Base-by-base conservation (phyloP, 2,113 vertebrate genomes). In the Calonectris borealis region DNA sequence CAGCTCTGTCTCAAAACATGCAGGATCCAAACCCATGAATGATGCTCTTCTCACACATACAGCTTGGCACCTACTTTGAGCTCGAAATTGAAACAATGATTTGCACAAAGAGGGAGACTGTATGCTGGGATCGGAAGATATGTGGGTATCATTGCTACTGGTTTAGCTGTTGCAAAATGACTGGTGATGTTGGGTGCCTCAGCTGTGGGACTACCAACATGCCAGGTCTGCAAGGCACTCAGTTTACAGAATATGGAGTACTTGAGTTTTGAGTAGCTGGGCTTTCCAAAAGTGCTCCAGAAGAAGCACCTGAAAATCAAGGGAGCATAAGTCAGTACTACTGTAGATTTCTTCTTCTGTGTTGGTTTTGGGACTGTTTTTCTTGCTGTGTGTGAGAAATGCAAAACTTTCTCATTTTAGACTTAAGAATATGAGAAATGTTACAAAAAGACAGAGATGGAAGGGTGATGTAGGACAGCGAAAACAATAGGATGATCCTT, bases 111-210 rank as follows among this genome's bases (percentile, higher is more conserved):
- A 65, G 16, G 31, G 12, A 65, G 15, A 2, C 15, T 29, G 1
- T 31, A 16, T 4, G 4, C 9, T 82, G 21, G 46, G 49, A 38
- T 66, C 31, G 6, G 27, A 36, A 51, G 9, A 8, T 18, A 29
- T 1, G 9, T 16, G 29, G 3, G 17, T 54, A 34, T 15, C 13
- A 3, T 10, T 62, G 36, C 36, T 46, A 9, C 13, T 38, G 0
- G 1, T 21, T 20, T 24, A 32, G 46, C 6, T 78, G 20, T 75
- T 90, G 24, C 8, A 46, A 66, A 62, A 6, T 34, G 9, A 29
- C 25, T 40, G 21, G 11, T 49, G 42, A 18, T 12, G 16, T 3
- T 38, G 25, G 19, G 13, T 65, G 7, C 9, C 34, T 60, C 49
- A 70, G 7, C 12, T 70, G 8, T 70, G n/a, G 18, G 25, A 20